A percentile compares a stretch with the other conserved stretches of the same genome.
Evolutionary conservation across 2,113 vertebrate genomes (phyloP).

Genomic region (Cavia porcellus): DNA sequence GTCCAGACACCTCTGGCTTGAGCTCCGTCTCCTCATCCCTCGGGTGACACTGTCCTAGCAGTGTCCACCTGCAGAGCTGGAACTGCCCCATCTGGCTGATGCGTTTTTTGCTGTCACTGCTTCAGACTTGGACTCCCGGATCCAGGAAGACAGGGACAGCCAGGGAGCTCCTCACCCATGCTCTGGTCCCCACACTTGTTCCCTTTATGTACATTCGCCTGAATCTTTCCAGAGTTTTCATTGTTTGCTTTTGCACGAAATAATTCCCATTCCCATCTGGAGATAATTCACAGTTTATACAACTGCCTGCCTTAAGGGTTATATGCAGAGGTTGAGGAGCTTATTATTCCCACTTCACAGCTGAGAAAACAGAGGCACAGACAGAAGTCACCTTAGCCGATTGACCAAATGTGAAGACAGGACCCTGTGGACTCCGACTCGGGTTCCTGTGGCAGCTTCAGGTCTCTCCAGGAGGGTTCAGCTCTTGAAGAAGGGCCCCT

Average conservation of each 20-base stretch:
- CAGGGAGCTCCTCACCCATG: too few relatives aligned
- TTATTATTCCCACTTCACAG: neutral
- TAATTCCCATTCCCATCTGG: neutral
- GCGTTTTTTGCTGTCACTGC: rapidly evolving
- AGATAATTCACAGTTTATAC: neutral
- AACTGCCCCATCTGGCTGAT: rapidly evolving
- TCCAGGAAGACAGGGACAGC: neutral
- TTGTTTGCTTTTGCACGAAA: neutral
- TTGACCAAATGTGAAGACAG: rapidly evolving
- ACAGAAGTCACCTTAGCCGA: neutral
- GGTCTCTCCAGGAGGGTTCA: neutral
- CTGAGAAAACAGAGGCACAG: neutral
- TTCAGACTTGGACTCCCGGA: rapidly evolving
- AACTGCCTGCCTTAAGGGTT: neutral
- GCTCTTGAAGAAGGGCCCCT: neutral
- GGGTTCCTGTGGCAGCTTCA: neutral
- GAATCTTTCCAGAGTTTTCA: neutral
- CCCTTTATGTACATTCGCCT: neutral
- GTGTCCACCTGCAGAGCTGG: rapidly evolving
- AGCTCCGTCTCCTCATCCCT: neutral
- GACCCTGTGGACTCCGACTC: rapidly evolving
- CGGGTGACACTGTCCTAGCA: rapidly evolving
- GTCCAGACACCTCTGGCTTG: neutral
- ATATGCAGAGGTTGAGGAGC: rapidly evolving
- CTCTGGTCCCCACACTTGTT: neutral